These are phyloP conservation scores for Alcis repandata DNA, from an alignment of 2,888 invertebrate genomes.

Conservation along the genomic window DNA sequence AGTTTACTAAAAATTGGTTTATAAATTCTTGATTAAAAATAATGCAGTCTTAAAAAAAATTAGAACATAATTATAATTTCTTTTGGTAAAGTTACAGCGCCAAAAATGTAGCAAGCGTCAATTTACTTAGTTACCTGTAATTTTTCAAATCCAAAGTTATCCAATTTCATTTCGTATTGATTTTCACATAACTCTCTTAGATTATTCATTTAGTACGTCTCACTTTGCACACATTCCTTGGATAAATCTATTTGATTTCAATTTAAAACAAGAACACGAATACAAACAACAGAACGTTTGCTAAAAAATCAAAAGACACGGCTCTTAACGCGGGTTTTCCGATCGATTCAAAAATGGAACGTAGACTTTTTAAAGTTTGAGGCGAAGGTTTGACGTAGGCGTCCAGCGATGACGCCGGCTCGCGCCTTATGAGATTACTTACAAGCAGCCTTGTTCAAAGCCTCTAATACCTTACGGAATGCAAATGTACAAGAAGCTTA, in stretches of 20 bases:
- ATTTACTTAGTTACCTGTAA: slow-evolving; percentile 73
- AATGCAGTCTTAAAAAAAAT: no score
- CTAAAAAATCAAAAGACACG: slow-evolving; percentile 17
- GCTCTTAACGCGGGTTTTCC: slow-evolving; percentile 1
- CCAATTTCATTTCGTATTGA: slow-evolving; percentile 75
- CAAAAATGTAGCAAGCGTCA: not conserved
- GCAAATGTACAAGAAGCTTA: slow-evolving; percentile 59
- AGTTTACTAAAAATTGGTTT: not conserved
- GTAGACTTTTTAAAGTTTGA: slow-evolving; percentile 43
- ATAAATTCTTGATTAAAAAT: no score
- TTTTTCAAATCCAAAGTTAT: slow-evolving; percentile 82
- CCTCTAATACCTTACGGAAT: slow-evolving; percentile 64
- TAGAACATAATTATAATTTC: no score
- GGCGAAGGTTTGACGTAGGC: slow-evolving; percentile 68
- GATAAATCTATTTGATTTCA: not conserved
- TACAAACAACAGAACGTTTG: not conserved
- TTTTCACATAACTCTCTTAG: slow-evolving; percentile 23
- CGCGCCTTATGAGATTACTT: slow-evolving; percentile 73
- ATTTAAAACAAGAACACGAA: not conserved
- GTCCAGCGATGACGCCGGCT: slow-evolving; percentile 74
- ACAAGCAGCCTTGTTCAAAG: slow-evolving; percentile 64
- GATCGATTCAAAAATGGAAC: slow-evolving; percentile 29
- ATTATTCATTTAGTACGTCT: slow-evolving; percentile 49
- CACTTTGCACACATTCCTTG: slow-evolving; percentile 31
- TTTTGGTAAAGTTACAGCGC: not conserved